A percentile compares a stretch with the other conserved stretches of the same genome.
These are phyloP conservation scores for Boloria selene DNA, from an alignment of 2,888 invertebrate genomes.

Conservation along the genomic window DNA sequence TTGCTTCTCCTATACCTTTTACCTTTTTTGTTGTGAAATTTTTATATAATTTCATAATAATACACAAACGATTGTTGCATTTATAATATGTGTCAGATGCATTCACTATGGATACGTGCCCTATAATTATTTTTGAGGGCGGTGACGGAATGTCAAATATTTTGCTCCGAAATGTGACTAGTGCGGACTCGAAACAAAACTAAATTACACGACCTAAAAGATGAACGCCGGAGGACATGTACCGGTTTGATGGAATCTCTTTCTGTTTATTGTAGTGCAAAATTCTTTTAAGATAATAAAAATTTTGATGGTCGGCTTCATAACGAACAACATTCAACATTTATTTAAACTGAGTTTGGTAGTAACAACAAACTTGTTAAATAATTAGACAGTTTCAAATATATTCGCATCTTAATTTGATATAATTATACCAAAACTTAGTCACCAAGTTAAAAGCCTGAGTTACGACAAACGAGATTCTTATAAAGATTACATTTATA, in stretches of 20 bases:
- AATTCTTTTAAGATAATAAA: constrained; percentile 2
- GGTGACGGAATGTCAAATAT: constrained; percentile 79
- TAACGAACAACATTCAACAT: too few relatives aligned
- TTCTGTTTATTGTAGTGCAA: constrained; percentile 20
- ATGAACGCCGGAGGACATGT: constrained; percentile 29
- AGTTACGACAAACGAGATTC: constrained; percentile 19
- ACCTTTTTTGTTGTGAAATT: constrained; percentile 13
- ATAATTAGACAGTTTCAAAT: background rate
- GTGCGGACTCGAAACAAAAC: constrained; percentile 45
- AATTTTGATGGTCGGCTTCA: background rate
- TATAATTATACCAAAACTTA: background rate
- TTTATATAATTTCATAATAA: constrained; percentile 28
- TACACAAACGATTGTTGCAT: constrained; percentile 21
- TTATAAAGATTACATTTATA: constrained; percentile 27
- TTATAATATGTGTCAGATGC: constrained; percentile 24
- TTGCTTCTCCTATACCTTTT: constrained; percentile 1
- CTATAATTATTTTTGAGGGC: constrained; percentile 52
- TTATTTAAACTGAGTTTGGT: too few relatives aligned
- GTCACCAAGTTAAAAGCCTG: constrained; percentile 9
- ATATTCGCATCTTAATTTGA: background rate
- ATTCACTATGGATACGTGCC: constrained; percentile 53
- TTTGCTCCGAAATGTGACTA: constrained; percentile 66
- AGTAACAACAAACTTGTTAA: too few relatives aligned
- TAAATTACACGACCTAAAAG: constrained; percentile 34
- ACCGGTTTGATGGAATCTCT: constrained; percentile 10